Percentiles rank a stretch among this genome's conserved stretches.
phyloP scores from a whole-genome alignment of 1,140 invertebrate species.

The Pseudoatta argentina region DNA sequence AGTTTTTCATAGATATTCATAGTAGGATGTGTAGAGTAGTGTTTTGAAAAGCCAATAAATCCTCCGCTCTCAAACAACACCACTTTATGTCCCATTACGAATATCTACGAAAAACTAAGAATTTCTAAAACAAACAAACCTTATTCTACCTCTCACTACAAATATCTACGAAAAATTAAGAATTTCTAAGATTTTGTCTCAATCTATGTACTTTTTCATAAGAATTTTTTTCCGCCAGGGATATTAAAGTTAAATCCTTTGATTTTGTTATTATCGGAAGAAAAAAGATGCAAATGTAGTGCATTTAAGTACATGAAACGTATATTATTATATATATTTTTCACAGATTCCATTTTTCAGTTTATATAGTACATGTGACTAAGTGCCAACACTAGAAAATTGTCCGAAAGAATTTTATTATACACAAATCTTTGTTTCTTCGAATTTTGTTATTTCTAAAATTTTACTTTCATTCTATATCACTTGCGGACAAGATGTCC shows the following conservation, averaged over 20 bases:
- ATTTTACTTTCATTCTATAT: slow-evolving; percentile 75
- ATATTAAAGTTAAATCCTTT: slow-evolving; percentile 5
- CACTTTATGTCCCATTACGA: no score
- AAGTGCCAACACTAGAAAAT: slow-evolving; percentile 27
- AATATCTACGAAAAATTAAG: no score
- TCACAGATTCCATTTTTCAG: slow-evolving; percentile 34
- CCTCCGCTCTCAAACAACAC: no score
- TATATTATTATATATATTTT: slow-evolving; percentile 39
- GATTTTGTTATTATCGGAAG: slow-evolving; percentile 14
- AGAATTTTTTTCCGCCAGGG: no score
- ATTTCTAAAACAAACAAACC: no score
- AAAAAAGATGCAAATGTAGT: slow-evolving; percentile 29
- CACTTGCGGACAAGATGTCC: slow-evolving; percentile 72
- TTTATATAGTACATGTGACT: slow-evolving; percentile 44
- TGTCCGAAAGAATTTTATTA: slow-evolving; percentile 19
- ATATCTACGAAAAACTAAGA: no score
- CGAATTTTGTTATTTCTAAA: slow-evolving; percentile 64
- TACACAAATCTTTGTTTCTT: slow-evolving; percentile 55
- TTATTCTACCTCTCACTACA: no score
- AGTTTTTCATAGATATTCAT: no score
- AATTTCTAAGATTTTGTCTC: no score
- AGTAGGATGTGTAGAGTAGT: no score
- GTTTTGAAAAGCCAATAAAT: no score
- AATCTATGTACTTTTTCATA: no score
- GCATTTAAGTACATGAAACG: slow-evolving; percentile 46